These are phyloP conservation scores for Blastobasis adustella DNA, from an alignment of 2,888 invertebrate genomes.

Conservation along the genomic window DNA sequence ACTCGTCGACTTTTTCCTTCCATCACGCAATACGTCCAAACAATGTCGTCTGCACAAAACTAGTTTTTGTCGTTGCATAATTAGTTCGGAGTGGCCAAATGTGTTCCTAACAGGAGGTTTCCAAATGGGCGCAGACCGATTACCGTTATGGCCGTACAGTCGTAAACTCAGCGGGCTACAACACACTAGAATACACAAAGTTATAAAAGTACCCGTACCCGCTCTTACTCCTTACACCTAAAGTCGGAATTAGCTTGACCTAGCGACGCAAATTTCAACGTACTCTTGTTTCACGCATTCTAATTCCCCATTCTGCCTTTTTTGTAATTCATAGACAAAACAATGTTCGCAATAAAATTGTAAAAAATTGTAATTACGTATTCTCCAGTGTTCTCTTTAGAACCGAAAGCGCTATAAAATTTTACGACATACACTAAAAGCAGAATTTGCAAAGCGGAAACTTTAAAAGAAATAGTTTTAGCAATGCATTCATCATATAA, in stretches of 20 bases:
- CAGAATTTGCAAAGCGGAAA: no score
- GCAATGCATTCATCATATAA: no score
- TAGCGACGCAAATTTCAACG: not conserved
- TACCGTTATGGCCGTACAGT: slow-evolving; percentile 60
- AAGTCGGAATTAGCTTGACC: not conserved
- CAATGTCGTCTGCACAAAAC: slow-evolving; percentile 52
- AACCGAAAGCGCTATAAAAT: no score
- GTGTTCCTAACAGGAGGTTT: no score
- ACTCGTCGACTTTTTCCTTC: slow-evolving; percentile 39
- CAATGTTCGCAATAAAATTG: slow-evolving; percentile 21
- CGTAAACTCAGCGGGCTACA: slow-evolving; percentile 35
- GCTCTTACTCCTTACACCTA: no score
- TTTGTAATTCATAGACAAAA: slow-evolving; percentile 31
- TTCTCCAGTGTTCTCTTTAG: slow-evolving; percentile 31
- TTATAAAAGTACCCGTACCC: not conserved
- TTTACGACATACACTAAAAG: no score
- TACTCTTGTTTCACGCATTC: slow-evolving; percentile 47
- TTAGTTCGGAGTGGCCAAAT: slow-evolving; percentile 38
- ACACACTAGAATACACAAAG: not conserved
- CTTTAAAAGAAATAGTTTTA: no score
- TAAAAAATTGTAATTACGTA: slow-evolving; percentile 33
- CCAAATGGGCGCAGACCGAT: slow-evolving; percentile 5
- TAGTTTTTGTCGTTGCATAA: slow-evolving; percentile 59
- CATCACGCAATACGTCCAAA: slow-evolving; percentile 71
- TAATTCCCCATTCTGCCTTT: slow-evolving; percentile 42